Evolutionary conservation across 2,113 vertebrate genomes (phyloP), one percentile per base, ranked within the genome.

Genomic region (Chamaetylas fuelleborni): DNA sequence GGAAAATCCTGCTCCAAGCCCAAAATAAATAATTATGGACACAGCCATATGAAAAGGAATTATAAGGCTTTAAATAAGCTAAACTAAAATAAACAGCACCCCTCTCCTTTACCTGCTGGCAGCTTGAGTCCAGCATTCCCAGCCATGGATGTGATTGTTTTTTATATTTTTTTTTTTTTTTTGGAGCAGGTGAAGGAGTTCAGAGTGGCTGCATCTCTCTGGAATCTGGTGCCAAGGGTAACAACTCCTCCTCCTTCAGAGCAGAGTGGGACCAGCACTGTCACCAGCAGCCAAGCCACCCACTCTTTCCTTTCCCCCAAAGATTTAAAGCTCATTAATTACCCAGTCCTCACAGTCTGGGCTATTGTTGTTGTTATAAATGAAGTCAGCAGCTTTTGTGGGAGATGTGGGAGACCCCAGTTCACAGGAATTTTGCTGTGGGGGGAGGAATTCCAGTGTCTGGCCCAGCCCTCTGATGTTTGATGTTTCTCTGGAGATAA

Each of bases 1-100:
- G 45, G 90, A 94, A 95, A 93, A 85, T 95, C 77, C 91, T 94
- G n/a, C 28, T 53, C 23, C 7, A 80, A 86, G 76, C 90, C 92
- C 80, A 96, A 61, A 92, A 89, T 78, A 91, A 97, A 95, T 71
- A 93, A n/a, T 64, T 72, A 73, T 1, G 2, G 72, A 48, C 36
- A 42, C 40, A 74, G 14, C 60, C 33, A 42, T 25, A 51, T 74
- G 72, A 90, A 91, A 88, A 92, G 47, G 9, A 51, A 92, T 93
- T 43, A 29, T 14, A 66, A 62, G 47, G 51, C 47, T 91, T 88
- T 84, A 94, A 91, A 81, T 43, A 71, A 78, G 60, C 29, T 9
- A 2, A 50, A 64, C 1, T 74, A 61, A 93, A 93, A 54, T 17
- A 77, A 73, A 88, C 62, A 70, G 26, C 50, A 36, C 2, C 24